phyloP scores from a whole-genome alignment of 2,113 vertebrate genomes.

The Stigmatopora argus region DNA sequence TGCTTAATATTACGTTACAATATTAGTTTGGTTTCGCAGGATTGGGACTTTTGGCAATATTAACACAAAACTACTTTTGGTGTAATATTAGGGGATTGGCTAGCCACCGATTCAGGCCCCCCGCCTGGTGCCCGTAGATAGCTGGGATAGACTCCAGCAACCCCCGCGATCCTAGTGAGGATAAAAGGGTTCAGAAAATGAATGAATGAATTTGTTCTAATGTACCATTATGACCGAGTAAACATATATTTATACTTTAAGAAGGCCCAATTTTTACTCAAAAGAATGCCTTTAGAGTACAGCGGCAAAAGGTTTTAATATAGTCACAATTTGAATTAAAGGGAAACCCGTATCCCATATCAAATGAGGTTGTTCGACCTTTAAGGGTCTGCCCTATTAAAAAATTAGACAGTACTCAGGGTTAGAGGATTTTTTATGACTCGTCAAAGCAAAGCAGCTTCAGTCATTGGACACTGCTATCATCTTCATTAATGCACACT shows the following conservation, averaged over 20 bases:
- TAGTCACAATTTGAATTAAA: not conserved
- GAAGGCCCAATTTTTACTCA: not conserved
- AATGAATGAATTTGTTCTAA: not conserved
- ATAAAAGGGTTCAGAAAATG: too few relatives aligned
- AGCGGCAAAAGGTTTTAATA: not conserved
- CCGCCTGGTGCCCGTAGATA: too few relatives aligned
- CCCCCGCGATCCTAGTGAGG: too few relatives aligned
- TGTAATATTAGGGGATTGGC: too few relatives aligned
- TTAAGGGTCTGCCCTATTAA: not conserved
- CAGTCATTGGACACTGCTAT: slow-evolving; percentile 17
- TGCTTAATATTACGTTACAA: too few relatives aligned
- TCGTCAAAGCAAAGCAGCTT: slow-evolving; percentile 14
- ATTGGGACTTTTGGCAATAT: too few relatives aligned
- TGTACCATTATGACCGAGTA: not conserved
- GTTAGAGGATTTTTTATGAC: slow-evolving; percentile 6
- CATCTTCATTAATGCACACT: slow-evolving; percentile 27
- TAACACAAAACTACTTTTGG: too few relatives aligned
- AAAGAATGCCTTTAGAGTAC: not conserved
- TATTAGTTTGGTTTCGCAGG: too few relatives aligned
- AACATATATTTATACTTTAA: not conserved
- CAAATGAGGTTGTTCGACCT: not conserved
- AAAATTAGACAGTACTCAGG: slow-evolving; percentile 14
- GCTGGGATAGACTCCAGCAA: too few relatives aligned
- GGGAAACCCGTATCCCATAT: not conserved
- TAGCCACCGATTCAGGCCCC: too few relatives aligned